Conservation (phyloP, 2,113 vertebrate genomes). For the Deroptyus accipitrinus region DNA sequence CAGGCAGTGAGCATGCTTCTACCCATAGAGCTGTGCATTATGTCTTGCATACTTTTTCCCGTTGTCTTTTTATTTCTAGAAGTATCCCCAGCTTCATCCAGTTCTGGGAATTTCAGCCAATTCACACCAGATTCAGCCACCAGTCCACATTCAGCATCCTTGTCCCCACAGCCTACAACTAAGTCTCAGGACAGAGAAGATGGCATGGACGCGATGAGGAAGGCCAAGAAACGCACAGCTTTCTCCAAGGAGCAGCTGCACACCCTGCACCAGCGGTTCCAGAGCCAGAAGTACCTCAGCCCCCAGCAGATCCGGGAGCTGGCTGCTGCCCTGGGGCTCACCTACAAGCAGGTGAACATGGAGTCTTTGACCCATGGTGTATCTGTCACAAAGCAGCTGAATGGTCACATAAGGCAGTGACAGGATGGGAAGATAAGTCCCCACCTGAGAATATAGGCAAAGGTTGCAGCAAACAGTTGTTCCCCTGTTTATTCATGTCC, state of each 20-base stretch:
- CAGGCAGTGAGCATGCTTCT: not conserved
- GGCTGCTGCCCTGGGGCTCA: slow-evolving; percentile 73
- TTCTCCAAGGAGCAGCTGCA: slow-evolving; percentile 81
- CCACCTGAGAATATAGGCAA: not conserved
- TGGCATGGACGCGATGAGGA: not conserved
- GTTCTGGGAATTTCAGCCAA: slow-evolving; percentile 50
- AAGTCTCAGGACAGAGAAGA: not conserved
- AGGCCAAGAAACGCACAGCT: slow-evolving; percentile 68
- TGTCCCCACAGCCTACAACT: not conserved
- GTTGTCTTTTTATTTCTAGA: slow-evolving; percentile 28
- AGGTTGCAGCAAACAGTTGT: not conserved
- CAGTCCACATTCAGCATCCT: slow-evolving; percentile 32
- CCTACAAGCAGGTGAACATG: slow-evolving; percentile 79
- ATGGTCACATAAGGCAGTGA: not conserved
- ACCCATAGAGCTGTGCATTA: not conserved
- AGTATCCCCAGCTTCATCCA: slow-evolving; percentile 27
- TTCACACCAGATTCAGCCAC: slow-evolving; percentile 57
- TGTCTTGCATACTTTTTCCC: not conserved
- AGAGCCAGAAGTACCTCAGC: slow-evolving; percentile 78
- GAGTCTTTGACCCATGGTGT: not conserved
- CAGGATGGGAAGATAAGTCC: not conserved
- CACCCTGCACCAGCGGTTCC: slow-evolving; percentile 75
- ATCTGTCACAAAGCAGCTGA: not conserved
- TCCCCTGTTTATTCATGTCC: not conserved
- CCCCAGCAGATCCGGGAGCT: slow-evolving; percentile 81